phyloP scores from a whole-genome alignment of 2,113 vertebrate genomes.

The Catharus fuscescens region DNA sequence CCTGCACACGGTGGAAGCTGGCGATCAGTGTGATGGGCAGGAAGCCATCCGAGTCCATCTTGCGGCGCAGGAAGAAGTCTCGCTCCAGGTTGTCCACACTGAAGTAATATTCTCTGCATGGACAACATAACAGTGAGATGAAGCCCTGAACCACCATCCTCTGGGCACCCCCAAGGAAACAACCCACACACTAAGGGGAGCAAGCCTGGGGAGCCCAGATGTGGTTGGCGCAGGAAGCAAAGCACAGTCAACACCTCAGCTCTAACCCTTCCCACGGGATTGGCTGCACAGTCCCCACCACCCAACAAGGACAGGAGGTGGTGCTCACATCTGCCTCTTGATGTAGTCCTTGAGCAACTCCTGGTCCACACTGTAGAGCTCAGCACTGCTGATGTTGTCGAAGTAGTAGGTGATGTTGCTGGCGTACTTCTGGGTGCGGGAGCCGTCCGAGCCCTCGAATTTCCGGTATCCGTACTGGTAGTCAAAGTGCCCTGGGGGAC shows the following conservation, averaged over 20 bases:
- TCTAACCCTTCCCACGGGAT: not conserved
- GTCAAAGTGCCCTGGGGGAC: slow-evolving; percentile 87
- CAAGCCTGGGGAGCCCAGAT: not conserved
- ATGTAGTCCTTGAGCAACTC: slow-evolving; percentile 98
- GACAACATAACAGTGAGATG: not conserved
- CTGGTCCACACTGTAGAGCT: slow-evolving; percentile 92
- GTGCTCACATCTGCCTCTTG: slow-evolving; percentile 95
- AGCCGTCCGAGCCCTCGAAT: slow-evolving; percentile 85
- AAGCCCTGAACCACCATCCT: not conserved
- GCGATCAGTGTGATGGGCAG: slow-evolving; percentile 91
- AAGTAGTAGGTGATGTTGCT: slow-evolving; percentile 96
- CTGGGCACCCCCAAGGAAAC: not conserved
- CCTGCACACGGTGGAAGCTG: slow-evolving; percentile 96
- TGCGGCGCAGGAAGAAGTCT: slow-evolving; percentile 94
- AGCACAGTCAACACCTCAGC: rapidly evolving
- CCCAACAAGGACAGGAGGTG: not conserved
- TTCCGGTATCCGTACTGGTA: slow-evolving; percentile 92
- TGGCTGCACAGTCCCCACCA: not conserved
- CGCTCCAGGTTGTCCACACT: slow-evolving; percentile 95
- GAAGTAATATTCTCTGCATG: slow-evolving; percentile 94
- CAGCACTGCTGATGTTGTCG: slow-evolving; percentile 94
- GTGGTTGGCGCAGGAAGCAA: rapidly evolving
- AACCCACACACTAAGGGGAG: not conserved
- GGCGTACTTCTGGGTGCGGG: slow-evolving; percentile 87
- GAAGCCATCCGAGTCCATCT: slow-evolving; percentile 95